Percentiles rank a stretch among this genome's conserved stretches.
Conservation (phyloP, 2,888 invertebrate species). For the Philereme transversata region DNA sequence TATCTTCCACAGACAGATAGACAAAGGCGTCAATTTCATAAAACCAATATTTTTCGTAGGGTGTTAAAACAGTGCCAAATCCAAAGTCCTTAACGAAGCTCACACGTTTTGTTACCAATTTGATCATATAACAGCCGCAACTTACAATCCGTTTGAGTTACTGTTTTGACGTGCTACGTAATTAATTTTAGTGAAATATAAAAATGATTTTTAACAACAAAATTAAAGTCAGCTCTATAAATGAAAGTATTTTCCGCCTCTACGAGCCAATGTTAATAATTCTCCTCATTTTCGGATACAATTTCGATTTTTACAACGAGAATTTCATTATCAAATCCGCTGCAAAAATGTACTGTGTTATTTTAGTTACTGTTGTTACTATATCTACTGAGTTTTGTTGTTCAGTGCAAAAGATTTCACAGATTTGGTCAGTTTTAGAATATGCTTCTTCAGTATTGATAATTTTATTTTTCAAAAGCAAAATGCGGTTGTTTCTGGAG, state of each 20-base stretch:
- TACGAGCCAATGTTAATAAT: slow-evolving; percentile 55
- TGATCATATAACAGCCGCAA: slow-evolving; percentile 17
- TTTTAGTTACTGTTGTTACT: slow-evolving; percentile 45
- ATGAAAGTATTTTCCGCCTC: slow-evolving; percentile 40
- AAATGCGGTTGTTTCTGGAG: slow-evolving; percentile 49
- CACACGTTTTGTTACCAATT: slow-evolving; percentile 37
- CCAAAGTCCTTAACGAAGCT: slow-evolving; percentile 34
- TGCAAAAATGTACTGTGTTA: slow-evolving; percentile 52
- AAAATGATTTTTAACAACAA: slow-evolving; percentile 12
- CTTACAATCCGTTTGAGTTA: neutral
- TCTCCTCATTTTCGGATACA: slow-evolving; percentile 63
- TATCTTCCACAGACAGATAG: too few species aligned
- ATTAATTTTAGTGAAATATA: slow-evolving; percentile 33
- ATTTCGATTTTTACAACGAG: slow-evolving; percentile 56
- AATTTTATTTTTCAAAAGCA: slow-evolving; percentile 54
- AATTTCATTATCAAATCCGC: slow-evolving; percentile 40
- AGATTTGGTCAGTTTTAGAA: slow-evolving; percentile 63
- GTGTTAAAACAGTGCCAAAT: slow-evolving; percentile 38
- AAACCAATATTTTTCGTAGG: too few species aligned
- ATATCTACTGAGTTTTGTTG: slow-evolving; percentile 57
- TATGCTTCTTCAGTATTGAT: slow-evolving; percentile 53
- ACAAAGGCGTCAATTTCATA: too few species aligned
- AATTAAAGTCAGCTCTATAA: slow-evolving; percentile 30
- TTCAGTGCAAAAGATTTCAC: slow-evolving; percentile 44
- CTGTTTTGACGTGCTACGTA: slow-evolving; percentile 25